Evolutionary conservation across 2,113 vertebrate species (phyloP), one percentile per base, ranked within the genome.

Genomic region (Alexandromys fortis): DNA sequence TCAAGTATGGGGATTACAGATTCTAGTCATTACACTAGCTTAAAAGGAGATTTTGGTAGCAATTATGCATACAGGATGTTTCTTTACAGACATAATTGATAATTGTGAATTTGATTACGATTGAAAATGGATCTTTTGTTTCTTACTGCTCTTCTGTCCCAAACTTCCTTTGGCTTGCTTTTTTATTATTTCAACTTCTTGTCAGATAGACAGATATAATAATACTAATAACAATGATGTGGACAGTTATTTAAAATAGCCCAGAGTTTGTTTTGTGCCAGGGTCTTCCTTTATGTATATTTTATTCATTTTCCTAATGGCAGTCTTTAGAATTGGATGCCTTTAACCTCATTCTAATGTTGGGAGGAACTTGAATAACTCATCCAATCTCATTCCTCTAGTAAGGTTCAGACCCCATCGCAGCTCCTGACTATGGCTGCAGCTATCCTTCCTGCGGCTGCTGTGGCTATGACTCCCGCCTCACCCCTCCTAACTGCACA

Each of bases 131-230:
- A 47, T 65, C 42, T 91, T 77, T 82, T 91, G 7, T 91, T 89
- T 90, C 10, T 95, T 35, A 49, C 30, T 67, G 30, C 7, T 75
- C 30, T 26, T 89, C 47, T 87, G n/a, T 26, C 75, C 42, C 42
- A 26, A 83, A 78, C 52, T 68, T 73, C 26, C 12, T 91, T 93
- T 89, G 73, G 72, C 17, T 82, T 86, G 4, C 42, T 94, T 94
- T 96, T 58, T 58, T 13, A 45, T 83, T 38, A 42, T 17, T 89
- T 65, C 11, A 73, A 0, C 61, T 91, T 91, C 33, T 13, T 55
- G 35, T 22, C 11, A 6, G 49, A 42, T 58, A 73, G 42, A 52
- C 33, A 24, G 22, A 38, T 24, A 83, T 65, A n/a, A 49, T 33
- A 75, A 24, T 68, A 72, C 16, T 87, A 67, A 7, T 47, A 67